Percentiles rank a stretch among this genome's conserved stretches.
phyloP scores from a whole-genome alignment of 1,140 invertebrate genomes.

The Gryllus bimaculatus region DNA sequence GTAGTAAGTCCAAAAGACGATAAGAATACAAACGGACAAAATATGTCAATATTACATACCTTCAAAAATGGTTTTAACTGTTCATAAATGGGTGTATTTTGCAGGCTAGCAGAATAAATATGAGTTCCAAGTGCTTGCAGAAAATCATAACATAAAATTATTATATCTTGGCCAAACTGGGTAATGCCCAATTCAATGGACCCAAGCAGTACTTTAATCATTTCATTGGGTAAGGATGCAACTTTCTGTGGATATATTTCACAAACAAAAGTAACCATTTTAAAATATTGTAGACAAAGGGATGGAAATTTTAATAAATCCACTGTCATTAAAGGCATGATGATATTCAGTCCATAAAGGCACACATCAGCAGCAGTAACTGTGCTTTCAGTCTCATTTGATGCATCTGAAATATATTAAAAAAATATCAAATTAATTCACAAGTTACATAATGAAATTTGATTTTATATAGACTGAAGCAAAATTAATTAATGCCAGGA shows the following conservation, averaged over 20 bases:
- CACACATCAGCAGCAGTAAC: conserved; percentile 53
- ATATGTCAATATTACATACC: conserved; percentile 34
- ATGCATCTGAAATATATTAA: conserved; percentile 20
- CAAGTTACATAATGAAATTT: too few relatives aligned
- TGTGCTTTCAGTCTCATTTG: conserved; percentile 29
- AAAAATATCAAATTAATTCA: not conserved
- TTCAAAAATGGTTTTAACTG: conserved; percentile 56
- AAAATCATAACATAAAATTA: conserved; percentile 55
- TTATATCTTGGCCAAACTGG: conserved; percentile 53
- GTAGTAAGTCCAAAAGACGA: too few relatives aligned
- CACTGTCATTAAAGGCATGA: conserved; percentile 67
- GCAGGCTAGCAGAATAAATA: conserved; percentile 33
- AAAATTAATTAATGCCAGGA: too few relatives aligned
- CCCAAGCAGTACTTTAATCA: conserved; percentile 49
- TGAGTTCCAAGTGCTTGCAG: conserved; percentile 43
- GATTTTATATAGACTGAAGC: too few relatives aligned
- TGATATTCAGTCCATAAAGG: conserved; percentile 56
- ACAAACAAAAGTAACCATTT: conserved; percentile 54
- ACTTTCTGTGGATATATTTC: conserved; percentile 57
- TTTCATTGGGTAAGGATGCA: conserved; percentile 40
- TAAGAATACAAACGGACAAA: too few relatives aligned
- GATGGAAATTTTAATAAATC: conserved; percentile 61
- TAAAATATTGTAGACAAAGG: conserved; percentile 54
- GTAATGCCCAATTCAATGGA: conserved; percentile 60
- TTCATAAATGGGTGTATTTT: conserved; percentile 38